These are phyloP conservation scores for Bradysia coprophila DNA, from an alignment of 1,140 invertebrate genomes.

Conservation along the genomic window DNA sequence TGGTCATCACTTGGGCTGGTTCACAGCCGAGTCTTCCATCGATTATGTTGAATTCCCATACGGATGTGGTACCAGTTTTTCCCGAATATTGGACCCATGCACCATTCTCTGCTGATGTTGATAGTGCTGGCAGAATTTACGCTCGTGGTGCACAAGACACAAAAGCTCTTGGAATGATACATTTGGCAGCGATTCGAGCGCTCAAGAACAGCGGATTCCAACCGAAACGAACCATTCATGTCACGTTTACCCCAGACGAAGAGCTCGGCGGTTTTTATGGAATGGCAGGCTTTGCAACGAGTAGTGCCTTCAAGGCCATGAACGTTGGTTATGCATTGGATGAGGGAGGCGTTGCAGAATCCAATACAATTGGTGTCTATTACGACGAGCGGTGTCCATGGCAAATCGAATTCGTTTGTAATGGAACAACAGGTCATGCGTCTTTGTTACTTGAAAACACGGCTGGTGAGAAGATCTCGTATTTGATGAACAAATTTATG, in stretches of 20 bases:
- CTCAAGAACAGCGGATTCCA: not conserved
- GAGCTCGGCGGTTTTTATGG: conserved; percentile 23
- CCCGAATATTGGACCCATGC: conserved; percentile 61
- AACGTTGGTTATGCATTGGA: conserved; percentile 66
- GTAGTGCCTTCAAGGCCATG: conserved; percentile 42
- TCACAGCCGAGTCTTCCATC: conserved; percentile 35
- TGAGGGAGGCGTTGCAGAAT: conserved; percentile 42
- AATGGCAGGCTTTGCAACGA: conserved; percentile 47
- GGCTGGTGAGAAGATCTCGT: conserved; percentile 53
- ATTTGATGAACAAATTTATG: conserved; percentile 54
- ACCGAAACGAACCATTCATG: too few species aligned
- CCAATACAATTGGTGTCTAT: too few species aligned
- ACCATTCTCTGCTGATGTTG: conserved; percentile 59
- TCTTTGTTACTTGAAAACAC: conserved; percentile 56
- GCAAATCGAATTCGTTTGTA: conserved; percentile 29
- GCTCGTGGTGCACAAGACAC: conserved; percentile 69
- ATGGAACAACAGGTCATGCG: conserved; percentile 62
- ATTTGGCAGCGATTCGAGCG: too few species aligned
- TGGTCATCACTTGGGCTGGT: conserved; percentile 63
- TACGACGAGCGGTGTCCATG: not conserved
- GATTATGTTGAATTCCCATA: conserved; percentile 83
- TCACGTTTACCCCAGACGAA: conserved; percentile 15
- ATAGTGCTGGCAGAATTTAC: conserved; percentile 62
- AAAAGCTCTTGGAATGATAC: conserved; percentile 63
- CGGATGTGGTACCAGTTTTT: conserved; percentile 80